Percentiles rank a stretch among this genome's conserved stretches.
Evolutionary conservation across 2,113 vertebrate genomes (phyloP).

Genomic region (Phoxinus phoxinus): DNA sequence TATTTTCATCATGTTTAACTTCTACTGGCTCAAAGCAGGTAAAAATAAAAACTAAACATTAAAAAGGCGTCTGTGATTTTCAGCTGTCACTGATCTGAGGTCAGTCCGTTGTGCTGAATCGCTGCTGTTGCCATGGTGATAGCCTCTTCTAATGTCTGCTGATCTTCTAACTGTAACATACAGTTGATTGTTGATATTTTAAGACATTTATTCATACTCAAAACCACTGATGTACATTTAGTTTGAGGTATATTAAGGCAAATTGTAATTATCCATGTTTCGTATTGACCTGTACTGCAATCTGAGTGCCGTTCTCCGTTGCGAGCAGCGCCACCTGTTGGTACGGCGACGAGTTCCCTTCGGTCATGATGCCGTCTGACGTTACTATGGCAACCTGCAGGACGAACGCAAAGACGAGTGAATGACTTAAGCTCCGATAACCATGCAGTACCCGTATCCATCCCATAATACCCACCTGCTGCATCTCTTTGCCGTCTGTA

Average conservation of each 20-base stretch:
- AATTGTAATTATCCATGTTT: not conserved
- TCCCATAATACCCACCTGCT: conserved; percentile 67
- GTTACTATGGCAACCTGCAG: conserved; percentile 76
- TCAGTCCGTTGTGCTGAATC: conserved; percentile 67
- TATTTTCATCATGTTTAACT: not conserved
- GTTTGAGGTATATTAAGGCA: not conserved
- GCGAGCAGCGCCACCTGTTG: conserved; percentile 81
- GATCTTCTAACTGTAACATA: conserved; percentile 74
- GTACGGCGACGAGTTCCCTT: conserved; percentile 63
- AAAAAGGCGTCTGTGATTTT: conserved; percentile 36
- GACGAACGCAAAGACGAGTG: not conserved
- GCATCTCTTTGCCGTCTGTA: conserved; percentile 61
- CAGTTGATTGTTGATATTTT: not conserved
- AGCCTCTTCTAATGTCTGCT: conserved; percentile 80
- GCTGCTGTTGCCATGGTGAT: conserved; percentile 75
- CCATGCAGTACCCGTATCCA: not conserved
- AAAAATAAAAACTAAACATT: not conserved
- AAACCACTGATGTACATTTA: not conserved
- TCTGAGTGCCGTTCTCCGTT: conserved; percentile 73
- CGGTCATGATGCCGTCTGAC: conserved; percentile 67
- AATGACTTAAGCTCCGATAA: not conserved
- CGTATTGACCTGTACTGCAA: conserved; percentile 76
- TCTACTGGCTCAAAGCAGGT: not conserved
- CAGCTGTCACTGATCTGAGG: conserved; percentile 54
- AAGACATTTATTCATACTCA: not conserved